Evolutionary conservation across 2,797 vertebrate genomes (phyloP), one percentile per base, ranked within the genome.

Genomic region (Aplochiton taeniatus): DNA sequence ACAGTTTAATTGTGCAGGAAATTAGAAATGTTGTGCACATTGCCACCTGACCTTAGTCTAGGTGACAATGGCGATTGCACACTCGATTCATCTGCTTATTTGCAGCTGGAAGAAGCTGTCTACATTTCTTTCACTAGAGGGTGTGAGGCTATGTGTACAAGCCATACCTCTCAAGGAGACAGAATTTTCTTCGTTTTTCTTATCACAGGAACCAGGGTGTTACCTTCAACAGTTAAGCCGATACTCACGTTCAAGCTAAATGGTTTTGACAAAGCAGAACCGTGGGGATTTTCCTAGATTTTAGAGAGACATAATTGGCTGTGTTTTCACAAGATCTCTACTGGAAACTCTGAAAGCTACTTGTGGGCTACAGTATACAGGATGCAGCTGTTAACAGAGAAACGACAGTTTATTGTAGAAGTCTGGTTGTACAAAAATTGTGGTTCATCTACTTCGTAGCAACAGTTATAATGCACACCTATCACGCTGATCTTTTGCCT

Each of bases 261-360:
- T 16, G 44, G 50, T 60, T 63, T 63, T 55, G 44, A 61, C 51
- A 43, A 46, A 56, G 45, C n/a, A 11, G 43, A 14, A 67, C 48
- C 48, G 4, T 17, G 16, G n/a, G 64, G 64, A 67, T 60, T 53
- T 54, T 17, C 52, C 31, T 47, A 62, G 41, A 62, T 43, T 43
- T 50, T 62, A 50, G 43, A 42, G 31, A n/a, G 9, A 69, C 51
- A 56, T 69, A 69, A 58, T 44, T 51, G 50, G 54, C 58, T 18
- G 18, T 9, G 52, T 45, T 69, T 17, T 10, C 16, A 31, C 43
- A 59, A 5, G 18, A 45, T 45, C 46, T 17, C 44, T 43, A 59
- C 42, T 11, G 12, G 45, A 12, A 45, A 44, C 41, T 10, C 42
- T n/a, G 11, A 31, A 31, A 31, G 17, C 12, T 46, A 9, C 57